These are phyloP conservation scores for Eueides isabella DNA, from an alignment of 1,140 invertebrate species.

Conservation along the genomic window DNA sequence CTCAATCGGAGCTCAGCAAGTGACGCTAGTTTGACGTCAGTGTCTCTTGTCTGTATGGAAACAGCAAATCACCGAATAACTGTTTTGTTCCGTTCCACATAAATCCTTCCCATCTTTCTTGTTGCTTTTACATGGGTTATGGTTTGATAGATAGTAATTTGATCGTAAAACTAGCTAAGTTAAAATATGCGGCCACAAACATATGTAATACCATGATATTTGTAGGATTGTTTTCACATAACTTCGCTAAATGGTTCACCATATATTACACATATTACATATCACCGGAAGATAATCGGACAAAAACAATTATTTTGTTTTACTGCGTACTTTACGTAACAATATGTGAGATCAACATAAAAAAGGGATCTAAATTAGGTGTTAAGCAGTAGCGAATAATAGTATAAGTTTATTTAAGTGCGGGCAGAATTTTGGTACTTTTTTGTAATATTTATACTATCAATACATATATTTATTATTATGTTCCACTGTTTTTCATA, in stretches of 20 bases:
- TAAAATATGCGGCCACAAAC: not conserved
- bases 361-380: not conserved
- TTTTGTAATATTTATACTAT: too few species aligned
- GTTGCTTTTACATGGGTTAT: not conserved
- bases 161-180: not conserved
- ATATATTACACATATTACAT: not conserved
- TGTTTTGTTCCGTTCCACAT: constrained; percentile 56
- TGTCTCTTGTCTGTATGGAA: constrained; percentile 64
- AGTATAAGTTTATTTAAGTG: not conserved
- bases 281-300: not conserved
- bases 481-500: too few species aligned
- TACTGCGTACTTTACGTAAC: too few species aligned
- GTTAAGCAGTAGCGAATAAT: not conserved
- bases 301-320: too few species aligned
- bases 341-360: not conserved
- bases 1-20: constrained; percentile 60
- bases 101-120: constrained; percentile 8
- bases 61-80: constrained; percentile 61
- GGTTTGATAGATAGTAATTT: not conserved
- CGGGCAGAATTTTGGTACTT: too few species aligned
- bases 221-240: constrained; percentile 2
- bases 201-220: not conserved
- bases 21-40: constrained; percentile 74
- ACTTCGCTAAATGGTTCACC: not conserved
- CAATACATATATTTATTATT: too few species aligned